These are phyloP conservation scores for Hassar affinis DNA, from an alignment of 2,113 vertebrate genomes.

Conservation along the genomic window DNA sequence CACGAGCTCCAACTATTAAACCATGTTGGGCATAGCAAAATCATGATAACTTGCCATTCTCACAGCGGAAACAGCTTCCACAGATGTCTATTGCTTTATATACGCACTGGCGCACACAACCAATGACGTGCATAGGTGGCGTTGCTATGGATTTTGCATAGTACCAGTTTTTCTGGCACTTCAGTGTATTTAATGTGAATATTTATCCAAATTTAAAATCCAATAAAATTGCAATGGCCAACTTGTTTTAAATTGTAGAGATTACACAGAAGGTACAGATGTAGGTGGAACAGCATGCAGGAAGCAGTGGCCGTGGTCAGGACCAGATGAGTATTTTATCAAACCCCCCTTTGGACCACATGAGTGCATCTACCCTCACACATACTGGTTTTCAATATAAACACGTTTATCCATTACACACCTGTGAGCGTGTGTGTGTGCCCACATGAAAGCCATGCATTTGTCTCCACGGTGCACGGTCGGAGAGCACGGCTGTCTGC, in stretches of 20 bases:
- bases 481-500: slow-evolving; percentile 40
- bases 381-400: slow-evolving; percentile 16
- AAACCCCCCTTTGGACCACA: neutral
- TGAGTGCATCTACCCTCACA: slow-evolving; percentile 7
- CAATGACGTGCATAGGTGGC: too few relatives aligned
- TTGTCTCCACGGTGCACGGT: neutral
- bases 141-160: too few relatives aligned
- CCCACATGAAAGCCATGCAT: slow-evolving; percentile 27
- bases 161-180: too few relatives aligned
- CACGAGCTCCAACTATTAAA: too few relatives aligned
- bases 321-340: neutral
- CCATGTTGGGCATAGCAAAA: too few relatives aligned
- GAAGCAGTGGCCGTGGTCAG: neutral
- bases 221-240: too few relatives aligned
- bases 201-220: neutral
- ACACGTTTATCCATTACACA: slow-evolving; percentile 18
- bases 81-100: too few relatives aligned
- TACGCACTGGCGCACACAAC: too few relatives aligned
- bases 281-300: neutral
- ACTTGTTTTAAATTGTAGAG: too few relatives aligned
- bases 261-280: too few relatives aligned
- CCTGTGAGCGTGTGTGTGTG: slow-evolving; percentile 12
- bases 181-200: neutral
- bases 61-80: too few relatives aligned
- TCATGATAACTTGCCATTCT: too few relatives aligned